Percentiles rank a stretch among this genome's conserved stretches.
phyloP scores from a whole-genome alignment of 2,113 vertebrate genomes.

The Lutjanus erythropterus region DNA sequence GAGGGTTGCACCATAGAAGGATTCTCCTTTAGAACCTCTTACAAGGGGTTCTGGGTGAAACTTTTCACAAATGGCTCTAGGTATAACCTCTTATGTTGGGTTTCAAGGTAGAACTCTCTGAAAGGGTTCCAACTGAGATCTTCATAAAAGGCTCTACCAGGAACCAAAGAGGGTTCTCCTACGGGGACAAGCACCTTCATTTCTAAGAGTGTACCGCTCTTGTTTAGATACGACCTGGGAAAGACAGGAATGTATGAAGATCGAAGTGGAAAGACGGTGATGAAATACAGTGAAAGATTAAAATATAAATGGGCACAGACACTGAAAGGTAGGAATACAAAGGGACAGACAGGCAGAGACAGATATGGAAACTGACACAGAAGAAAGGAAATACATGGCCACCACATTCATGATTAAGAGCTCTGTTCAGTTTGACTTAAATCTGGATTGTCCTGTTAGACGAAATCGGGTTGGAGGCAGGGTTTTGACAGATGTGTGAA shows the following conservation, averaged over 20 bases:
- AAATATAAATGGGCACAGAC: constrained; percentile 21
- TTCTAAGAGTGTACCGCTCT: too few relatives aligned
- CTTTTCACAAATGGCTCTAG: too few relatives aligned
- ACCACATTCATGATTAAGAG: constrained; percentile 38
- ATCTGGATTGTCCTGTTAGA: constrained; percentile 24
- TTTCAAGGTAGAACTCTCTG: too few relatives aligned
- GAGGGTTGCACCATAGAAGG: too few relatives aligned
- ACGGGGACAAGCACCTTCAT: too few relatives aligned
- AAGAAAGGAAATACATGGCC: constrained; percentile 28
- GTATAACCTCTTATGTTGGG: too few relatives aligned
- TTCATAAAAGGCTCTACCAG: too few relatives aligned
- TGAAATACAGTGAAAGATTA: constrained; percentile 28
- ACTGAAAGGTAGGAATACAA: background rate
- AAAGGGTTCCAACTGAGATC: too few relatives aligned
- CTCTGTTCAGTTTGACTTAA: constrained; percentile 22
- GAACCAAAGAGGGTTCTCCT: too few relatives aligned
- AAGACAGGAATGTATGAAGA: constrained; percentile 3
- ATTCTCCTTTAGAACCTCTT: too few relatives aligned
- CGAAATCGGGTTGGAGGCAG: constrained; percentile 13
- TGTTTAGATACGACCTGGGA: background rate
- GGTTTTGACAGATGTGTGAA: constrained; percentile 32
- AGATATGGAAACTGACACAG: constrained; percentile 31
- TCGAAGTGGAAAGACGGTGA: constrained; percentile 2
- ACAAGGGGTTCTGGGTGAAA: too few relatives aligned
- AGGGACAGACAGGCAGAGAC: constrained; percentile 14